phyloP scores from a whole-genome alignment of 2,113 vertebrate species.

The Aphyosemion australe region DNA sequence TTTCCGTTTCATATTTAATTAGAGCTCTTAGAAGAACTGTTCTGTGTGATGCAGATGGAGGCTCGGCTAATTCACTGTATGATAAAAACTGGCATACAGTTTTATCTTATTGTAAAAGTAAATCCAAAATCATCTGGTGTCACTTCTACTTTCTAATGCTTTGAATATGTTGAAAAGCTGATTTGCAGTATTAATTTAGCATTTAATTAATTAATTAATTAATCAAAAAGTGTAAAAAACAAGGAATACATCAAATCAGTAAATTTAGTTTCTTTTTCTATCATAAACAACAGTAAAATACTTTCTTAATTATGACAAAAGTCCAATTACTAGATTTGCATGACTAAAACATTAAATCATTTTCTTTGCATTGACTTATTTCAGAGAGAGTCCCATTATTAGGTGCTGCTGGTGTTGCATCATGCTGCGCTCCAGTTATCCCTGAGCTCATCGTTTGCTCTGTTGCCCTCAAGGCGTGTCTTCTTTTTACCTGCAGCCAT shows the following conservation, averaged over 20 bases:
- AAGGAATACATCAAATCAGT: no score
- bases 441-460: neutral
- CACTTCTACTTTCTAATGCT: neutral
- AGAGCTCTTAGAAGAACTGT: no score
- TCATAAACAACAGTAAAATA: no score
- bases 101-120: no score
- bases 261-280: no score
- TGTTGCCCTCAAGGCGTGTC: neutral
- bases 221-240: no score
- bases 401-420: neutral
- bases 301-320: no score
- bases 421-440: neutral
- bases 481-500: neutral
- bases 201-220: no score
- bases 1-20: no score
- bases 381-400: neutral
- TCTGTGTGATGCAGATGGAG: no score
- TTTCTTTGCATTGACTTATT: neutral
- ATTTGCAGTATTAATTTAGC: neutral
- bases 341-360: neutral
- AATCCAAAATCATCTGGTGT: neutral
- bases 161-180: neutral
- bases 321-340: neutral
- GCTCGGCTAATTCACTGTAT: no score
- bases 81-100: no score